Base-by-base conservation (phyloP, 2,113 vertebrate genomes). In the Suncus etruscus region DNA sequence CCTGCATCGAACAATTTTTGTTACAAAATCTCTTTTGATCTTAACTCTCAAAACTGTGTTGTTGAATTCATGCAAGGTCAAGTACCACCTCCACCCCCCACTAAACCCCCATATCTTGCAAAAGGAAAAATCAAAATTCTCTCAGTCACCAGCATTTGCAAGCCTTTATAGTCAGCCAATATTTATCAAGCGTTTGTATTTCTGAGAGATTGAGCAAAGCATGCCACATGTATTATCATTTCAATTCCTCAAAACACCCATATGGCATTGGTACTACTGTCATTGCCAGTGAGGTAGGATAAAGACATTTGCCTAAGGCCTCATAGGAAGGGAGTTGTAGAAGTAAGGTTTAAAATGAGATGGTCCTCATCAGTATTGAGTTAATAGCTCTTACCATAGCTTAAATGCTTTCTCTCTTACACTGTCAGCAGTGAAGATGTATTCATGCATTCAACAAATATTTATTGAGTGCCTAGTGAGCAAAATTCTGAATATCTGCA, bases 381-480 rank as follows among this genome's bases (percentile, higher is more conserved):
- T 11, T 76, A 54, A 73, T 66, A 18, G 39, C 66, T 74, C 31
- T 61, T 29, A 45, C 27, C 32, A 50, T n/a, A 70, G 79, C 22
- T 50, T 58, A 75, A 79, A 15, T 45, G 58, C 22, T 15, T 48
- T 75, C 66, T 90, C 47, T 95, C 73, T 25, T 83, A 73, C 89
- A 20, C 1, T 29, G 6, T 80, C 78, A 94, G 75, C 81, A 73
- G 29, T 18, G 58, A 75, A 77, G 31, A 74, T 16, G 12, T 77
- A 83, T 63, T 73, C 39, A 91, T 50, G 32, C 77, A 29, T 80
- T 88, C 15, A 39, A 39, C 39, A 88, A 94, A 93, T 86, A 93
- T 83, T 86, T 91, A 91, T 9, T n/a, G 73, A 94, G 48, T 54
- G 25, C 48, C 39, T 58, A n/a, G 16, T 61, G 12, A 68, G 65